Percentiles rank a stretch among this genome's conserved stretches.
Evolutionary conservation across 2,888 invertebrate genomes (phyloP).

Genomic region (Rugalucina vietnamica): DNA sequence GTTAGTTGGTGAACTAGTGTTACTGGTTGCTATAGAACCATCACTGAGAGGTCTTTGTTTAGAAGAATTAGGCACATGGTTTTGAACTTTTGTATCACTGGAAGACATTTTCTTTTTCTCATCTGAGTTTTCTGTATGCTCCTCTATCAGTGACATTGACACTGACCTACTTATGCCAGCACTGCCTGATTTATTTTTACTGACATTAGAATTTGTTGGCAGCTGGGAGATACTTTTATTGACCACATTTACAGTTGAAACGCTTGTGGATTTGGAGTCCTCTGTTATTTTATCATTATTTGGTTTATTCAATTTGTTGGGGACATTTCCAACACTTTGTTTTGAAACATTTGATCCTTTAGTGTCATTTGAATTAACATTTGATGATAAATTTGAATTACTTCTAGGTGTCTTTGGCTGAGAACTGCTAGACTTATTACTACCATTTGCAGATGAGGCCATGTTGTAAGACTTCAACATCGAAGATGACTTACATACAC

Average conservation of each 20-base stretch:
- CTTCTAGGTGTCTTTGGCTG: background rate
- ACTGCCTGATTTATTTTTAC: slow-evolving; percentile 28
- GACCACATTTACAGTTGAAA: slow-evolving; percentile 40
- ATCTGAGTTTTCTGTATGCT: slow-evolving; percentile 42
- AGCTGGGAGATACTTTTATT: slow-evolving; percentile 58
- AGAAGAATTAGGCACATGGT: slow-evolving; percentile 1
- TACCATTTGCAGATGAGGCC: slow-evolving; percentile 30
- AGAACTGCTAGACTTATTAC: background rate
- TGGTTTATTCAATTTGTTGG: background rate
- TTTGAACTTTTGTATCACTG: slow-evolving; percentile 46
- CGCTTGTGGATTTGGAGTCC: slow-evolving; percentile 46
- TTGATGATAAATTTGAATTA: background rate
- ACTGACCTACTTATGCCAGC: slow-evolving; percentile 46
- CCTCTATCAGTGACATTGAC: slow-evolving; percentile 61
- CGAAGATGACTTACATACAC: slow-evolving; percentile 46
- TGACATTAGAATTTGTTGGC: slow-evolving; percentile 45
- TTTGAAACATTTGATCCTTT: background rate
- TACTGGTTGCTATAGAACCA: slow-evolving; percentile 38
- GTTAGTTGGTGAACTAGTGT: background rate
- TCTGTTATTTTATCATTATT: background rate
- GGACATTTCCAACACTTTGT: background rate
- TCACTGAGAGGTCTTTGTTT: slow-evolving; percentile 54
- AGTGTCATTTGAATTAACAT: background rate
- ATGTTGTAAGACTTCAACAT: slow-evolving; percentile 62
- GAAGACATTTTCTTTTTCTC: slow-evolving; percentile 51